Percentiles rank a stretch among this genome's conserved stretches.
Evolutionary conservation across 2,113 vertebrate species (phyloP).

Genomic region (Ophiodon elongatus): DNA sequence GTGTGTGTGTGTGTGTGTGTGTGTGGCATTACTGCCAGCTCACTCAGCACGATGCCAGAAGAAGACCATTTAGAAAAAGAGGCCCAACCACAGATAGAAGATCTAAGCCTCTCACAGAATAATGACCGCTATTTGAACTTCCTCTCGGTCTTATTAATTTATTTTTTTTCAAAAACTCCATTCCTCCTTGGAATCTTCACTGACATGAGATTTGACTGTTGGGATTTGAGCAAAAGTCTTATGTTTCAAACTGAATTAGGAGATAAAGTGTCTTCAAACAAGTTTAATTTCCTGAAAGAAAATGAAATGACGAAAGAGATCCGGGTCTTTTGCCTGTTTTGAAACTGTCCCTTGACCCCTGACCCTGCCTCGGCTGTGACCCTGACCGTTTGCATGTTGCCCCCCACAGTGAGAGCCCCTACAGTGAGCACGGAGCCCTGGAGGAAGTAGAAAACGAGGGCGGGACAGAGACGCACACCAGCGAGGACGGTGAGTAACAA

Average conservation of each 20-base stretch:
- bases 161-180: background rate
- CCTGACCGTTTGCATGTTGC: conserved; percentile 26
- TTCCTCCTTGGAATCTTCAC: background rate
- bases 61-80: conserved; percentile 35
- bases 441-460: conserved; percentile 96
- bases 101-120: conserved; percentile 36
- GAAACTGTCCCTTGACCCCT: background rate
- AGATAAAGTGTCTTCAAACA: background rate
- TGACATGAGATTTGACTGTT: background rate
- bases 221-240: background rate
- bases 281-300: background rate
- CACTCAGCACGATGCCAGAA: conserved; percentile 52
- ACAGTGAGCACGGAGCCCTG: conserved; percentile 93
- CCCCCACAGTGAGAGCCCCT: conserved; percentile 92
- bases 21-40: conserved; percentile 52
- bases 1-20: conserved; percentile 17
- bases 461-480: conserved; percentile 94
- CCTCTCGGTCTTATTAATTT: background rate
- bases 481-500: conserved; percentile 91
- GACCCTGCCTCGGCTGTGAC: conserved; percentile 13
- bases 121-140: conserved; percentile 31
- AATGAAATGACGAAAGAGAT: background rate
- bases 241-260: background rate
- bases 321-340: background rate
- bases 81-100: conserved; percentile 22